Conservation (phyloP, 2,113 vertebrate species). For the Antechinus flavipes region DNA sequence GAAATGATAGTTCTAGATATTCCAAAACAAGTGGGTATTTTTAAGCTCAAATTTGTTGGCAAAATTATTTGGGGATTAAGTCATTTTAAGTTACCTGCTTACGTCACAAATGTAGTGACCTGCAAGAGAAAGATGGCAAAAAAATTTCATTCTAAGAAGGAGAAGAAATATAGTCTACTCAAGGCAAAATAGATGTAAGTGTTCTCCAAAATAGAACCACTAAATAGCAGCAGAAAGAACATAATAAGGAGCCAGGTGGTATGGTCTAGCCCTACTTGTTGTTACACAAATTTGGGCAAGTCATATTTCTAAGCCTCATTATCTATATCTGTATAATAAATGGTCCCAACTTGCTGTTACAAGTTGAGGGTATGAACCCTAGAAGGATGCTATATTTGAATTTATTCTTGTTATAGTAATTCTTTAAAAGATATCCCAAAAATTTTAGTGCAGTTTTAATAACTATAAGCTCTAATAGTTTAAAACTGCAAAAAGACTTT, state of each 20-base stretch:
- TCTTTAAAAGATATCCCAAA: too few relatives aligned
- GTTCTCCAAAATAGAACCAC: background rate
- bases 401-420: background rate
- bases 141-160: background rate
- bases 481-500: too few relatives aligned
- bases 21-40: conserved; percentile 80
- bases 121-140: conserved; percentile 50
- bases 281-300: background rate
- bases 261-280: background rate
- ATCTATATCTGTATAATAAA: background rate
- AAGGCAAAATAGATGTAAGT: background rate
- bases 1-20: conserved; percentile 78
- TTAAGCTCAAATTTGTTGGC: conserved; percentile 81
- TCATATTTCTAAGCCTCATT: background rate
- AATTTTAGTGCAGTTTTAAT: background rate
- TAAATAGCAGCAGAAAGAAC: background rate
- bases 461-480: background rate
- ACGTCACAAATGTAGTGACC: conserved; percentile 79
- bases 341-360: too few relatives aligned
- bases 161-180: background rate
- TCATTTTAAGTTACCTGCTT: conserved; percentile 79
- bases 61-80: conserved; percentile 73
- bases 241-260: background rate
- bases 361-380: background rate
- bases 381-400: background rate